Conservation (phyloP, 2,113 vertebrate species). For the Erythrolamprus reginae region DNA sequence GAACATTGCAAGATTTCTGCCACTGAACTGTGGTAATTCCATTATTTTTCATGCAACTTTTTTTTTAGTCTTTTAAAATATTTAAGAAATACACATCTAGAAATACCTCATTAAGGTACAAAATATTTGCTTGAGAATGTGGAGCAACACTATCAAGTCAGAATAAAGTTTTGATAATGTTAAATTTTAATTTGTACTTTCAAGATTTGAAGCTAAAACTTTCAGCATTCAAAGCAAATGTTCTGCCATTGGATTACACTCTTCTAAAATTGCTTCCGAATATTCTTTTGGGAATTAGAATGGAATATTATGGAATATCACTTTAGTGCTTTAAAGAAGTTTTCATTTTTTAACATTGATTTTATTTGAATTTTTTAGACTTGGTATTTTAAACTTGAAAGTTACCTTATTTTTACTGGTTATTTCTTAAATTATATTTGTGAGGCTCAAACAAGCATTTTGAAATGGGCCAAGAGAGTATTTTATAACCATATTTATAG, state of each 20-base stretch:
- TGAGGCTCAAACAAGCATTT: not conserved
- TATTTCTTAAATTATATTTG: not conserved
- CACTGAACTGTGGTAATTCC: not conserved
- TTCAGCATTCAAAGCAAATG: not conserved
- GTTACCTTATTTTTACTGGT: not conserved
- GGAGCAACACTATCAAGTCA: not conserved
- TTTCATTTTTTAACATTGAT: not conserved
- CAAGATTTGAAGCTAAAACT: not conserved
- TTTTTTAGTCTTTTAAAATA: not conserved
- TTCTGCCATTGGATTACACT: not conserved
- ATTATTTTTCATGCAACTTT: not conserved
- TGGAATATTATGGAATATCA: not conserved
- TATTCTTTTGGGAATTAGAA: not conserved
- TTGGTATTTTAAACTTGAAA: not conserved
- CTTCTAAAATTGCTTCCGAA: not conserved
- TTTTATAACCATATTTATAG: not conserved
- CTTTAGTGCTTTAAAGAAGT: not conserved
- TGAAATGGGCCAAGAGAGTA: accelerated
- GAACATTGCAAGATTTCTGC: not conserved
- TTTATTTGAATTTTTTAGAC: not conserved
- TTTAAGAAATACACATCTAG: not conserved
- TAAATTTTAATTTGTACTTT: not conserved
- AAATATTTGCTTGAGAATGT: not conserved
- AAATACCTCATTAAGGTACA: not conserved
- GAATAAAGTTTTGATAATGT: not conserved